Evolutionary conservation across 2,888 invertebrate species (phyloP).

Genomic region (Oligia latruncula): DNA sequence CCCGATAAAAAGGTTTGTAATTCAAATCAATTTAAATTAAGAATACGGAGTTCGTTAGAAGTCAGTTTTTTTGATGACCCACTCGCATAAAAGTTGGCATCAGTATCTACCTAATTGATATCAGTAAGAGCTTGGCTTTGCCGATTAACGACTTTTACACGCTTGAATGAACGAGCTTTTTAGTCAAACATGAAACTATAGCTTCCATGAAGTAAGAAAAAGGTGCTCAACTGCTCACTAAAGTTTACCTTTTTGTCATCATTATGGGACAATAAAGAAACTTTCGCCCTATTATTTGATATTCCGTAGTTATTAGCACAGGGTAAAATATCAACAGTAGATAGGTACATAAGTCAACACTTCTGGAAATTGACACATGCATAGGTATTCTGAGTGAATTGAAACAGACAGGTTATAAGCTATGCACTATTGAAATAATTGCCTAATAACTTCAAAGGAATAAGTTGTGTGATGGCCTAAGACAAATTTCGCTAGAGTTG

Average conservation of each 20-base stretch:
- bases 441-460: neutral
- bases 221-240: constrained; percentile 12
- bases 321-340: constrained; percentile 35
- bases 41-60: constrained; percentile 15
- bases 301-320: constrained; percentile 29
- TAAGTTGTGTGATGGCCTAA: neutral
- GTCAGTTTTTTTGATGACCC: constrained; percentile 1
- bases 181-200: constrained; percentile 18
- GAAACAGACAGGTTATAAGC: constrained; percentile 7
- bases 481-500: neutral
- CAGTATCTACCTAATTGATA: constrained; percentile 30
- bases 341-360: neutral
- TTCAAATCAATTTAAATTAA: constrained; percentile 41
- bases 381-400: constrained; percentile 25
- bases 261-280: constrained; percentile 22
- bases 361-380: constrained; percentile 34
- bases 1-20: constrained; percentile 26
- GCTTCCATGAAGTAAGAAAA: constrained; percentile 42
- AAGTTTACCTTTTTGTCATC: constrained; percentile 43
- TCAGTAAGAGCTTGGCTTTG: constrained; percentile 9
- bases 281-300: constrained; percentile 37
- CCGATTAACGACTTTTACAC: constrained; percentile 49
- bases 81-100: constrained; percentile 14
- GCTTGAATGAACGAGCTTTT: constrained; percentile 34
- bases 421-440: constrained; percentile 12